Conservation (phyloP, 2,113 vertebrate species). For the Plestiodon gilberti region DNA sequence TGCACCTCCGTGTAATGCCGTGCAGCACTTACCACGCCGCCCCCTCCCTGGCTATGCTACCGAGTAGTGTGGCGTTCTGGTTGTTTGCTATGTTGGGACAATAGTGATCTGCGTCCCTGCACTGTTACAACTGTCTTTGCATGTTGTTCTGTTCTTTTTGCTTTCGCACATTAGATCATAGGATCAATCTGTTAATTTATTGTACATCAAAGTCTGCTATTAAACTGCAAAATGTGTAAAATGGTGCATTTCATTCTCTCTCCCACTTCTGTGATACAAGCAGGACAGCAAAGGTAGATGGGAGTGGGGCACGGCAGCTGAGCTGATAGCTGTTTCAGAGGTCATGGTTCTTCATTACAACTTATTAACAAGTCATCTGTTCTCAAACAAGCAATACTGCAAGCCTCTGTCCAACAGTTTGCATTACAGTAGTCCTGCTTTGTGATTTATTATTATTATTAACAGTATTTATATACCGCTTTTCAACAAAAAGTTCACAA, state of each 20-base stretch:
- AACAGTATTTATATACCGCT: too few species aligned
- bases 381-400: neutral
- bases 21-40: too few species aligned
- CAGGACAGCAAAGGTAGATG: neutral
- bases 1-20: too few species aligned
- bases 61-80: neutral
- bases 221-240: neutral
- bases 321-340: neutral
- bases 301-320: neutral
- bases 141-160: neutral
- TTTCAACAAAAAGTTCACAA: too few species aligned
- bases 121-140: neutral
- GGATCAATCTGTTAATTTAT: neutral
- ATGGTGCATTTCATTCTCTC: neutral
- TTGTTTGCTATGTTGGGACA: neutral
- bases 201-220: neutral
- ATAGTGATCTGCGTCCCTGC: neutral
- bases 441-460: too few species aligned
- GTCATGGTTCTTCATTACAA: neutral
- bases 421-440: neutral
- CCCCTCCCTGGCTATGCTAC: too few species aligned
- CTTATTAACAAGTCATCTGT: neutral
- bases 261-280: neutral
- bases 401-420: neutral
- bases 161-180: neutral